phyloP scores from a whole-genome alignment of 2,888 invertebrate species.

The Leptura quadrifasciata region DNA sequence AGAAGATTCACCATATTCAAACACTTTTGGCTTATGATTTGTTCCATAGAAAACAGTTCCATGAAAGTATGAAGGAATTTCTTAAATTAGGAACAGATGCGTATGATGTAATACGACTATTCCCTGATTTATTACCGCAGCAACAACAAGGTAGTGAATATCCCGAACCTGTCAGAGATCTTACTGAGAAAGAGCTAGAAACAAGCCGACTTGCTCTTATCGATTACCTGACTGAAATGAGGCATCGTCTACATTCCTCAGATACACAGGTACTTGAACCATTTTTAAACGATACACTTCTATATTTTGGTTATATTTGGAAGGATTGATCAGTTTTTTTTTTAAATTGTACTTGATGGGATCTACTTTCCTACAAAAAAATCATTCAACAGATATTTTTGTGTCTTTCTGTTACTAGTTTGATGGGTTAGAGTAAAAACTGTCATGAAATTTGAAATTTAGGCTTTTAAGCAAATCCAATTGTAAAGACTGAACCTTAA shows the following conservation, averaged over 20 bases:
- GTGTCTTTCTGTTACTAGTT: no score
- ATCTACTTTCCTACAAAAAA: no score
- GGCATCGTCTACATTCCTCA: conserved; percentile 75
- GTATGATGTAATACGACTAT: conserved; percentile 94
- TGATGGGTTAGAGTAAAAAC: no score
- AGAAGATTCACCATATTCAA: conserved; percentile 91
- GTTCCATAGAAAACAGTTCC: conserved; percentile 91
- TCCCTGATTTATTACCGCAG: conserved; percentile 85
- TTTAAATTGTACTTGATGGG: no score
- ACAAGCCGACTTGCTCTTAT: conserved; percentile 91
- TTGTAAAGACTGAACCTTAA: no score
- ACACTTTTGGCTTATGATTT: conserved; percentile 93
- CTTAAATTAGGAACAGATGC: conserved; percentile 93
- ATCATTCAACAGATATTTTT: no score
- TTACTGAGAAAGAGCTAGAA: conserved; percentile 90
- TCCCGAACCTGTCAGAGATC: conserved; percentile 74
- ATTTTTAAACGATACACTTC: no score
- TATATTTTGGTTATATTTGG: no score
- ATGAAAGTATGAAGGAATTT: conserved; percentile 94
- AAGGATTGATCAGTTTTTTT: no score
- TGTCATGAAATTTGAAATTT: no score
- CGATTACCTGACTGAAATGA: conserved; percentile 89
- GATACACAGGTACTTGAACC: conserved; percentile 66
- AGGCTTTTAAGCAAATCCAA: no score
- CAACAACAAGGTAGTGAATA: conserved; percentile 70